Evolutionary conservation across 1,140 invertebrate genomes (phyloP).

Genomic region (Drosophila repleta): DNA sequence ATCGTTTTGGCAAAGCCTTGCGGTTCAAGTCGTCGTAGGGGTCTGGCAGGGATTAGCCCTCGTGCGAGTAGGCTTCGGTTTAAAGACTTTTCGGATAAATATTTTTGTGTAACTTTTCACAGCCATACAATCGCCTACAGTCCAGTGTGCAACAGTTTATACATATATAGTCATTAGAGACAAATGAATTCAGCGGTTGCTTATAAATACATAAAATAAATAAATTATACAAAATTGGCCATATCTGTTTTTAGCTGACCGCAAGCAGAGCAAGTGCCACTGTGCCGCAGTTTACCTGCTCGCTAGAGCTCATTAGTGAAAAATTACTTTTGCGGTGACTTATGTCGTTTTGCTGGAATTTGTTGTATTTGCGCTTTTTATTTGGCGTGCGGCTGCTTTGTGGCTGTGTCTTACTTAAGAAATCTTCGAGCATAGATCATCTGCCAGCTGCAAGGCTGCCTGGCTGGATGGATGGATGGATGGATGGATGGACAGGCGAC

Average conservation of each 20-base stretch:
- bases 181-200: neutral
- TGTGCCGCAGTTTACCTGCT: constrained; percentile 36
- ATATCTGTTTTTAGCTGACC: neutral
- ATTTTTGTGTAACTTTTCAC: too few relatives aligned
- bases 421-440: constrained; percentile 71
- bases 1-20: too few relatives aligned
- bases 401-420: constrained; percentile 49
- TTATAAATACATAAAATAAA: neutral
- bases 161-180: constrained; percentile 8
- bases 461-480: too few relatives aligned
- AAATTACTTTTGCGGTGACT: constrained; percentile 81
- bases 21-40: too few relatives aligned
- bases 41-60: too few relatives aligned
- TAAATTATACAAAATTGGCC: neutral
- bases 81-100: too few relatives aligned
- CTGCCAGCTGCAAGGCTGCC: constrained; percentile 31
- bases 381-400: constrained; percentile 43
- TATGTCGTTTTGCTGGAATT: constrained; percentile 79
- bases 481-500: constrained; percentile 27
- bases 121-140: too few relatives aligned
- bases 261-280: constrained; percentile 6
- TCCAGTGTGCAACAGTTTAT: constrained; percentile 15
- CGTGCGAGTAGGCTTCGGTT: too few relatives aligned
- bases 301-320: constrained; percentile 78
- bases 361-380: constrained; percentile 77